phyloP scores from a whole-genome alignment of 2,113 vertebrate genomes.

The Typhlomys cinereus region DNA sequence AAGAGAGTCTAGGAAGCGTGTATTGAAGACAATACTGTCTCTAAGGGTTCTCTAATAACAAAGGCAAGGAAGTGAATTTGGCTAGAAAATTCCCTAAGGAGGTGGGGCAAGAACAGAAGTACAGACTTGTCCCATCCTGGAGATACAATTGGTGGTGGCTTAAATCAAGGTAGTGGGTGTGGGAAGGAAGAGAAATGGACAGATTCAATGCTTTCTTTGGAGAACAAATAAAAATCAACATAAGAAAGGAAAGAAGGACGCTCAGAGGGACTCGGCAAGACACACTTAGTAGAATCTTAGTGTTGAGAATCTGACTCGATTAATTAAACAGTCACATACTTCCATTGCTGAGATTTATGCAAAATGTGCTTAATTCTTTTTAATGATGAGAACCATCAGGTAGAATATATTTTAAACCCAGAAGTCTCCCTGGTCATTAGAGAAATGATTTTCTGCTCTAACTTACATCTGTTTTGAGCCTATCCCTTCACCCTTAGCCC shows the following conservation, averaged over 20 bases:
- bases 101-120: background rate
- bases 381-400: background rate
- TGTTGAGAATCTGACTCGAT: background rate
- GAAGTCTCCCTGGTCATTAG: background rate
- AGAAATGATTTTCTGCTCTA: background rate
- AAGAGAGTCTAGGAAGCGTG: background rate
- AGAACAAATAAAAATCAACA: background rate
- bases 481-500: background rate
- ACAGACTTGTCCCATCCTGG: no score
- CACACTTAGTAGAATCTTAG: background rate
- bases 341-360: background rate
- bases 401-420: background rate
- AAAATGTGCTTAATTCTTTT: constrained; percentile 3
- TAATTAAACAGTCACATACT: background rate
- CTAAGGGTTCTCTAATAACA: background rate
- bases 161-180: background rate
- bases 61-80: background rate
- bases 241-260: background rate
- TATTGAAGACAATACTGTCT: background rate
- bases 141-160: no score
- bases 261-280: background rate
- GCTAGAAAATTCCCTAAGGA: background rate
- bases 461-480: no score
- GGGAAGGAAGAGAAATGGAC: background rate
- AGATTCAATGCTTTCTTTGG: no score